Conservation (phyloP, 2,888 invertebrate species). For the Mamestra brassicae region DNA sequence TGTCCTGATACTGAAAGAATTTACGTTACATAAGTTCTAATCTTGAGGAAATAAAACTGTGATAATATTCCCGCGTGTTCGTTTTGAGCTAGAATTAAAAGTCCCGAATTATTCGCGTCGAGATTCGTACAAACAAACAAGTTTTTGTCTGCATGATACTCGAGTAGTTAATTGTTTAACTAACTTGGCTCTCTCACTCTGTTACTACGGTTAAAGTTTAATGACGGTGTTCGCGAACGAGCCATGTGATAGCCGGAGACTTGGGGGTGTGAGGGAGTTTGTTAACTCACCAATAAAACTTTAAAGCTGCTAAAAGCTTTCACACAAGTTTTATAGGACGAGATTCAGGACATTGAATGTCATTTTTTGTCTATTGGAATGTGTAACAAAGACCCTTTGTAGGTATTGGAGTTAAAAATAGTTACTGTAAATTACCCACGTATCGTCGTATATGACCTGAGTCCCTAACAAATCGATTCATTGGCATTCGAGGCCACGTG, state of each 20-base stretch:
- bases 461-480: conserved; percentile 32
- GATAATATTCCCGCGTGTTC: conserved; percentile 27
- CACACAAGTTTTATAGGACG: conserved; percentile 20
- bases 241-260: conserved; percentile 45
- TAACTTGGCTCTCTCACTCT: conserved; percentile 53
- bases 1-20: conserved; percentile 40
- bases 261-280: conserved; percentile 32
- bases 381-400: background rate
- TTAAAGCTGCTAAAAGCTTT: conserved; percentile 54
- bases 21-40: conserved; percentile 31
- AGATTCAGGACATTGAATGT: conserved; percentile 5
- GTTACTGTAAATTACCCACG: background rate
- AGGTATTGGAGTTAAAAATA: background rate
- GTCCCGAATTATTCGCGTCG: conserved; percentile 23
- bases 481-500: conserved; percentile 50
- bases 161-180: conserved; percentile 59
- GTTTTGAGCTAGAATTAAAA: conserved; percentile 30
- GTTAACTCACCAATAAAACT: conserved; percentile 60
- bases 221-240: conserved; percentile 49
- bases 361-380: background rate
- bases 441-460: background rate
- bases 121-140: conserved; percentile 33
- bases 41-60: conserved; percentile 40
- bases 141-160: conserved; percentile 32
- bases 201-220: conserved; percentile 57